phyloP scores from a whole-genome alignment of 2,797 vertebrate species.

The Thalassophryne amazonica region DNA sequence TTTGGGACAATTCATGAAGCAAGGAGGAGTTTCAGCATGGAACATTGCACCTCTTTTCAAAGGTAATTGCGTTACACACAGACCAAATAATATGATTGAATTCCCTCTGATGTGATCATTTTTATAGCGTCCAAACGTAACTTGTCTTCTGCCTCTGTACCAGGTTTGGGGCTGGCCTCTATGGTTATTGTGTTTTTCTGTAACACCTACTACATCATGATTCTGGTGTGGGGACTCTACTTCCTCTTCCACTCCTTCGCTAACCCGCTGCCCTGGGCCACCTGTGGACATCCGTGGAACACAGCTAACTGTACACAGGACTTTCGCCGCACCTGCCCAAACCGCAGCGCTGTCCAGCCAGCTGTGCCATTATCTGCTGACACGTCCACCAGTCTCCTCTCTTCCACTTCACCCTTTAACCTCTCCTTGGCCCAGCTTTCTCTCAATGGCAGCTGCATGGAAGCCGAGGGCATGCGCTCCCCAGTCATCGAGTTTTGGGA shows the following conservation, averaged over 20 bases:
- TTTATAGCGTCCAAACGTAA: too few species aligned
- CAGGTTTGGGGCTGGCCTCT: slow-evolving; percentile 83
- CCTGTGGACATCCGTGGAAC: slow-evolving; percentile 84
- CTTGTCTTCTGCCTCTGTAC: slow-evolving; percentile 4
- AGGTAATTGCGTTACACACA: slow-evolving; percentile 65
- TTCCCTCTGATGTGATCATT: too few species aligned
- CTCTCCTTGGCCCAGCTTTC: slow-evolving; percentile 58
- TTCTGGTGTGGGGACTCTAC: slow-evolving; percentile 85
- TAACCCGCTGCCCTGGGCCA: slow-evolving; percentile 82
- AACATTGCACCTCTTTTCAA: slow-evolving; percentile 92
- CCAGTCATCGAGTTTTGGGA: slow-evolving; percentile 87
- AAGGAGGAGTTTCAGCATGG: slow-evolving; percentile 89
- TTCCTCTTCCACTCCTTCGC: slow-evolving; percentile 85
- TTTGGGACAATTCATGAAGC: slow-evolving; percentile 93
- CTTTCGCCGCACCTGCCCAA: slow-evolving; percentile 75
- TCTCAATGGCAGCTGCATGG: slow-evolving; percentile 72
- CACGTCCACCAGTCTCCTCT: slow-evolving; percentile 43
- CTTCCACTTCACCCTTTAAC: slow-evolving; percentile 41
- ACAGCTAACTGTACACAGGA: slow-evolving; percentile 82
- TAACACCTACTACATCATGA: slow-evolving; percentile 88
- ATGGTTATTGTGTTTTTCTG: slow-evolving; percentile 90
- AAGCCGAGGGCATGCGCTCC: slow-evolving; percentile 76
- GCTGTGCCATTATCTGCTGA: slow-evolving; percentile 34
- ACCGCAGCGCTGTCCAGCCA: slow-evolving; percentile 54
- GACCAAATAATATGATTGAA: too few species aligned